A percentile compares a stretch with the other conserved stretches of the same genome.
These are phyloP conservation scores for Ruditapes philippinarum DNA, from an alignment of 1,140 invertebrate genomes.

Conservation along the genomic window DNA sequence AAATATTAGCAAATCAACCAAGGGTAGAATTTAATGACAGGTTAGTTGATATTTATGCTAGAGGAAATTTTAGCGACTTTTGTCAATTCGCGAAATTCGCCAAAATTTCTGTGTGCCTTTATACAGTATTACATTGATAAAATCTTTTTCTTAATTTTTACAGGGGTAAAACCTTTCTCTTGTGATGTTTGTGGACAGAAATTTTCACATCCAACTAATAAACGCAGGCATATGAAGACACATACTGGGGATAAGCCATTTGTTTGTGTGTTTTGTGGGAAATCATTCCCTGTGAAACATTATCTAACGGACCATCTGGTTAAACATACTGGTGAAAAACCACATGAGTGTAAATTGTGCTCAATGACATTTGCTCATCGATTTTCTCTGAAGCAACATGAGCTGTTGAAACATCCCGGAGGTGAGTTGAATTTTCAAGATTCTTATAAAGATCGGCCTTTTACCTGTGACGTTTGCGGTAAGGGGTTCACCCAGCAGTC, in stretches of 20 bases:
- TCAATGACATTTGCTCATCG: conserved; percentile 2
- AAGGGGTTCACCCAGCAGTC: conserved; percentile 17
- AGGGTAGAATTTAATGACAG: too few species aligned
- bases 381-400: conserved; percentile 8
- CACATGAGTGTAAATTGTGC: conserved; percentile 2
- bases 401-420: conserved; percentile 1
- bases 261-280: conserved; percentile 25
- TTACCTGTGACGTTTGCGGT: conserved; percentile 4
- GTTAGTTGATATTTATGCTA: too few species aligned
- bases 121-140: too few species aligned
- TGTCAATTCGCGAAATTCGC: too few species aligned
- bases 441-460: not conserved
- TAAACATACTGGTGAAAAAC: conserved; percentile 10
- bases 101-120: too few species aligned
- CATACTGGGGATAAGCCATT: conserved; percentile 12
- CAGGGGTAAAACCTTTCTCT: conserved; percentile 4
- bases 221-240: conserved; percentile 6
- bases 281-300: conserved; percentile 7
- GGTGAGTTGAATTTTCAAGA: conserved; percentile 2
- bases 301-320: not conserved
- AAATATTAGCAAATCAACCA: too few species aligned
- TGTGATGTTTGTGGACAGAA: conserved; percentile 14
- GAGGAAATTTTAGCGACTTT: too few species aligned
- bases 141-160: too few species aligned
- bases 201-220: conserved; percentile 3